Conservation (phyloP, 1,140 invertebrate genomes). For the Leucophenga varia region DNA sequence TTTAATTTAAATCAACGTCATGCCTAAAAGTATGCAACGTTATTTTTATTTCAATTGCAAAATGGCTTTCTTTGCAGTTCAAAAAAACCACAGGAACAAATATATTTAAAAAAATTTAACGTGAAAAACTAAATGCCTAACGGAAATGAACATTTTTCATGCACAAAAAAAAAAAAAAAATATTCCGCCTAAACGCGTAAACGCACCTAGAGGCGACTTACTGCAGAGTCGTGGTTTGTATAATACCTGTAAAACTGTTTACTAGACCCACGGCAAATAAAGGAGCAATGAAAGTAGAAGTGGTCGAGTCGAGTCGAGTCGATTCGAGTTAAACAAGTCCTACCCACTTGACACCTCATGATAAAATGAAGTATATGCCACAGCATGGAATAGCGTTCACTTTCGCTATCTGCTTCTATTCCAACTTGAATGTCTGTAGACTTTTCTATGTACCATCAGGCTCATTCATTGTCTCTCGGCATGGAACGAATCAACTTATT, state of each 20-base stretch:
- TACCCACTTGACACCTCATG: slow-evolving; percentile 56
- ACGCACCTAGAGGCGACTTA: slow-evolving; percentile 27
- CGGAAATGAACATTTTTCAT: slow-evolving; percentile 38
- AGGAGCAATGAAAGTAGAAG: slow-evolving; percentile 30
- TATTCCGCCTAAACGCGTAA: too few relatives aligned
- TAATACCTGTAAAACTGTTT: slow-evolving; percentile 12
- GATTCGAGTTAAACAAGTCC: too few relatives aligned
- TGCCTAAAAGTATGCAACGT: too few relatives aligned
- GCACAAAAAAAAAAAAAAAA: too few relatives aligned
- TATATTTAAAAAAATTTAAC: slow-evolving; percentile 20
- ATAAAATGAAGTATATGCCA: slow-evolving; percentile 56
- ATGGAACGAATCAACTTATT: too few relatives aligned
- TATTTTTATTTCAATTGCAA: too few relatives aligned
- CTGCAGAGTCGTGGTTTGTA: slow-evolving; percentile 21
- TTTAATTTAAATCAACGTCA: too few relatives aligned
- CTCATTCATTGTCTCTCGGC: slow-evolving; percentile 43
- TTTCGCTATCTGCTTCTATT: slow-evolving; percentile 4
- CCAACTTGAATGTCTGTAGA: slow-evolving; percentile 2
- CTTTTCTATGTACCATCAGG: neutral
- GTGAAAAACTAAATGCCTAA: slow-evolving; percentile 40
- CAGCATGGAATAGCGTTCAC: slow-evolving; percentile 6
- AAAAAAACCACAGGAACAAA: slow-evolving; percentile 30
- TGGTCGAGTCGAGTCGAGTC: slow-evolving; percentile 25
- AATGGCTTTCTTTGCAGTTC: too few relatives aligned
- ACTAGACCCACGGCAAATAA: slow-evolving; percentile 21